Conservation (phyloP, 2,797 vertebrate genomes). For the Notamacropus eugenii region DNA sequence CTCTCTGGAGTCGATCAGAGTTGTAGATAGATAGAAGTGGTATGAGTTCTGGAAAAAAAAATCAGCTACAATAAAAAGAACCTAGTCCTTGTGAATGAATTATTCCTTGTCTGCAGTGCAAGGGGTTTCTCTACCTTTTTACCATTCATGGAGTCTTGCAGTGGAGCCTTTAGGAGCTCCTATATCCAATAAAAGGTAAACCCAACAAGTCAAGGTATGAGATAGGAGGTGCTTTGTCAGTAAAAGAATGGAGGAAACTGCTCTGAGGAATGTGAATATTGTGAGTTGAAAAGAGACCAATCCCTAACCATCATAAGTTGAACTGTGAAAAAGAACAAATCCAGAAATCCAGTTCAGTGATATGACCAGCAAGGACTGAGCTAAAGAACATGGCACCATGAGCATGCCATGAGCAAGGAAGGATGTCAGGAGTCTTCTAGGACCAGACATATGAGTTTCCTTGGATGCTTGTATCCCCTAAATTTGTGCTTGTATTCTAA, state of each 20-base stretch:
- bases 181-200: not conserved
- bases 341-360: not conserved
- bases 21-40: not conserved
- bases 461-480: not conserved
- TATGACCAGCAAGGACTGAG: not conserved
- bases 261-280: not conserved
- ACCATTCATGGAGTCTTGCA: not conserved
- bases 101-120: not conserved
- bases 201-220: not conserved
- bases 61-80: not conserved
- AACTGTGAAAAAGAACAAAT: not conserved
- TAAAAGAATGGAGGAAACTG: not conserved
- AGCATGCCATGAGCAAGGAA: not conserved
- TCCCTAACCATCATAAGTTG: not conserved
- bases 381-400: not conserved
- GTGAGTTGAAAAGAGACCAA: not conserved
- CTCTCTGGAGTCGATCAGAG: not conserved
- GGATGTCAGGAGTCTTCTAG: not conserved
- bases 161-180: not conserved
- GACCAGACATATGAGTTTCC: not conserved
- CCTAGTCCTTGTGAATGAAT: not conserved
- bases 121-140: not conserved
- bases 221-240: not conserved
- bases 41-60: not conserved
- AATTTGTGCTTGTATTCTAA: not conserved